Conservation (phyloP, 2,797 vertebrate species). For the Takifugu ocellatus region DNA sequence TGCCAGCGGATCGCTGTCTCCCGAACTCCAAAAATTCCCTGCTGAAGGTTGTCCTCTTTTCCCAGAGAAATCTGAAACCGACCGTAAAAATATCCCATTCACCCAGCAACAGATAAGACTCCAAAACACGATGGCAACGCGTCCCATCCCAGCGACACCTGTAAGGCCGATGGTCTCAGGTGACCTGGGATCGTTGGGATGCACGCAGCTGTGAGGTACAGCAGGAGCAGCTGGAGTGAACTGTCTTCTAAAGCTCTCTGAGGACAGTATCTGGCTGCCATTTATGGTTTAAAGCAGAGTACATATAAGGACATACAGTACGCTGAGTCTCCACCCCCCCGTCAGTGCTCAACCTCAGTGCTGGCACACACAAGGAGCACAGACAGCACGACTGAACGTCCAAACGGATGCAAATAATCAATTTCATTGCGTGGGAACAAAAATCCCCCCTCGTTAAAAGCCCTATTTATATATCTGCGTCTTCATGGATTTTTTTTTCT, state of each 20-base stretch:
- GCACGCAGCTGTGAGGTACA: background rate
- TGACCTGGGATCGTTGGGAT: background rate
- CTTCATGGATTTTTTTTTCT: too few relatives aligned
- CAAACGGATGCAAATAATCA: background rate
- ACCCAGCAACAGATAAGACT: slow-evolving; percentile 59
- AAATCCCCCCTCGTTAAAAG: too few relatives aligned
- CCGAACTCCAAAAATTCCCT: slow-evolving; percentile 32
- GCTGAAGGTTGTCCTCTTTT: slow-evolving; percentile 41
- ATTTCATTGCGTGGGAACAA: background rate
- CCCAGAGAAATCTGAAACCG: slow-evolving; percentile 49
- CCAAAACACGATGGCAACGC: slow-evolving; percentile 22
- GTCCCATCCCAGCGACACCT: slow-evolving; percentile 5
- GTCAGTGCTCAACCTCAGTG: slow-evolving; percentile 2
- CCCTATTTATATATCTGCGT: too few relatives aligned
- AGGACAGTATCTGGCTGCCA: slow-evolving; percentile 4
- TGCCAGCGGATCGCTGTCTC: slow-evolving; percentile 17
- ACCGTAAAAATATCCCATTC: slow-evolving; percentile 64
- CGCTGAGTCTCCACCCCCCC: background rate
- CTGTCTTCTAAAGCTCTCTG: slow-evolving; percentile 13
- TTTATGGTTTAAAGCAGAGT: slow-evolving; percentile 19
- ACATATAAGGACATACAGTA: slow-evolving; percentile 23
- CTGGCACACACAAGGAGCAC: background rate
- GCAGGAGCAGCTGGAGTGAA: background rate
- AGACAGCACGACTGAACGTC: background rate
- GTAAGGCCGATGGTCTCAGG: slow-evolving; percentile 1